Base-by-base conservation (phyloP, 2,888 invertebrate species). In the Acrocera orbiculus region DNA sequence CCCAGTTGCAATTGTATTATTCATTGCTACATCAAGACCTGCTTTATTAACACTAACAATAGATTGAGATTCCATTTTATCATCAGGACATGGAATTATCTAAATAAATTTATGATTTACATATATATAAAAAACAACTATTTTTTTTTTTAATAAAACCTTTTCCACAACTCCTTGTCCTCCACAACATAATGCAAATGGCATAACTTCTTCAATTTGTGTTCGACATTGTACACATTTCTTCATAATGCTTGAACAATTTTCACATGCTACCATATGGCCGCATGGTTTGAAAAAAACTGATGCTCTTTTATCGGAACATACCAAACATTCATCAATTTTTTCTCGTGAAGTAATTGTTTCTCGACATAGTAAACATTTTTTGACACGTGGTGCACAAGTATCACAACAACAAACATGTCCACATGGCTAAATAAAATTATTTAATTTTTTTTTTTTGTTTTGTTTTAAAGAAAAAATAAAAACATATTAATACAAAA, bases 271-370 rank as follows among this genome's bases (percentile, higher is more conserved):
- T 11, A 61, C 61, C 76, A 93, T 87, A 64, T 95, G 92, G 32
- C 85, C 82, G 63, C 95, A 95, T 16, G 93, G 93, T 46, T 83
- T 81, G 67, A 92, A 93, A 54, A 93, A 70, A 35, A 90, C 81
- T 14, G 83, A 76, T 16, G 93, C 85, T 50, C 86, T 80, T 59
- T 85, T 83, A 63, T 89, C 89, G 13, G 90, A 90, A 61, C 95
- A 95, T 24, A 95, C 92, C 44, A 92, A 72, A 62, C 95, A 95
- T 64, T 93, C 93, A 58, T 90, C 89, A 55, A 92, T 86, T 70
- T 83, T 82, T 43, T 76, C 73, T 42, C 89, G 69, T 1, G 73
- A 72, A 38, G 70, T 61, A 35, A 93, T 87, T 30, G 76, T 72
- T 46, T 86, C 82, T 38, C 93, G 78, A 53, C 95, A 95, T 41